These are phyloP conservation scores for Onychomys arenicola DNA, from an alignment of 2,797 vertebrate species.

Conservation along the genomic window DNA sequence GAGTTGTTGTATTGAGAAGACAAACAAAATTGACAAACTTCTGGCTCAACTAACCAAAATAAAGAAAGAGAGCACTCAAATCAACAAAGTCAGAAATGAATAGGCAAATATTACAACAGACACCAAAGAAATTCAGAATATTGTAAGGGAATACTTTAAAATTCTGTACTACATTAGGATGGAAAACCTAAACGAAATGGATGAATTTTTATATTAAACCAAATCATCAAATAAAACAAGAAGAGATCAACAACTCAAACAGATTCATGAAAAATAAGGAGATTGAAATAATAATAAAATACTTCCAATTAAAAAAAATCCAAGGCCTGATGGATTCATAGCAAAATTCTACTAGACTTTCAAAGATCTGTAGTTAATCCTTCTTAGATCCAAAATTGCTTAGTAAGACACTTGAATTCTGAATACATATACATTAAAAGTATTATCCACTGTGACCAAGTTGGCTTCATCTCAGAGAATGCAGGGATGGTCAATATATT, in stretches of 20 bases:
- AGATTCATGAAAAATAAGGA: neutral
- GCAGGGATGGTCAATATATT: neutral
- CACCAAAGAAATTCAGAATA: neutral
- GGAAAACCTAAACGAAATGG: neutral
- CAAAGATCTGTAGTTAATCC: neutral
- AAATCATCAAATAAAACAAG: neutral
- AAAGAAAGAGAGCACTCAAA: neutral
- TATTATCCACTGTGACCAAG: neutral
- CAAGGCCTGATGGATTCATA: neutral
- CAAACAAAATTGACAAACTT: neutral
- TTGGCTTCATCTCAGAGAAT: neutral
- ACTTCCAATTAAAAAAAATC: neutral
- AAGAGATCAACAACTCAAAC: neutral
- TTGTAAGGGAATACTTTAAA: neutral
- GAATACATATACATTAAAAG: neutral
- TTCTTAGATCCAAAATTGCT: neutral
- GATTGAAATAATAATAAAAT: neutral
- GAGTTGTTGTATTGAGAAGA: neutral
- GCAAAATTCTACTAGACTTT: neutral
- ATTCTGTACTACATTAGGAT: neutral
- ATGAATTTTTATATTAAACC: neutral
- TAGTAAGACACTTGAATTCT: neutral
- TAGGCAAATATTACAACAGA: neutral
- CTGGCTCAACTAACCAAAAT: neutral
- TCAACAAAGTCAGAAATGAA: neutral